Base-by-base conservation (phyloP, 1,140 invertebrate genomes). In the Mylabris phalerata region DNA sequence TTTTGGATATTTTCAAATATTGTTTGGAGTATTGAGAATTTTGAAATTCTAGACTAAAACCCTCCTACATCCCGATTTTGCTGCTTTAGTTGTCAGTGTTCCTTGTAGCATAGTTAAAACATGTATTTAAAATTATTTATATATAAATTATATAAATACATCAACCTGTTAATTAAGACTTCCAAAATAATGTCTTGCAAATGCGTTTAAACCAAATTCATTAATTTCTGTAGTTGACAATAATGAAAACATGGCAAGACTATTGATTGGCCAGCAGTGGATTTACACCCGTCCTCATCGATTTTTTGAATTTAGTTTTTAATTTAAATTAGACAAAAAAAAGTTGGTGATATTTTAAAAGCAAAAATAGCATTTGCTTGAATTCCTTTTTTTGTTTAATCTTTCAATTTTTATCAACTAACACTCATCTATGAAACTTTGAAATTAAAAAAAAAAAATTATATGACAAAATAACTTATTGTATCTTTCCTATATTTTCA, bases 291-390 rank as follows among this genome's bases (percentile, higher is more conserved):
- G 62, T 69, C 62, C 63, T 67, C 50, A 39, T 51, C 54, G 43
- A 55, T 58, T 59, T 50, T 7, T 9, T 42, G 6, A 4, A n/a
- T 42, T 42, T 42, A 42, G 9, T 10, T 42, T 42, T 42, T 42
- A 42, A n/a, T n/a, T 9, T 42, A n/a, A n/a, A n/a, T 42, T n/a
- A 42, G 9, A 42, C 9, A 11, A 42, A 11, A 63, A 64, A 66
- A 52, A 71, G 62, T 71, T 70, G 68, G 68, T 72, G 69, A 71
- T 72, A 71, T 65, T 70, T 71, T 73, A 69, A 69, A 69, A 61
- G 32, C 19, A 32, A 32, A 32, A 32, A 32, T 32, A 58, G 55
- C 59, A 64, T 60, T 64, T 65, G 61, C 60, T 65, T 67, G 63
- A 58, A 48, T 64, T 60, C 48, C 51, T 58, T 59, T 56, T 55